Evolutionary conservation across 2,888 invertebrate genomes (phyloP), one percentile per base, ranked within the genome.

Genomic region (Psococerastis gibbosa): DNA sequence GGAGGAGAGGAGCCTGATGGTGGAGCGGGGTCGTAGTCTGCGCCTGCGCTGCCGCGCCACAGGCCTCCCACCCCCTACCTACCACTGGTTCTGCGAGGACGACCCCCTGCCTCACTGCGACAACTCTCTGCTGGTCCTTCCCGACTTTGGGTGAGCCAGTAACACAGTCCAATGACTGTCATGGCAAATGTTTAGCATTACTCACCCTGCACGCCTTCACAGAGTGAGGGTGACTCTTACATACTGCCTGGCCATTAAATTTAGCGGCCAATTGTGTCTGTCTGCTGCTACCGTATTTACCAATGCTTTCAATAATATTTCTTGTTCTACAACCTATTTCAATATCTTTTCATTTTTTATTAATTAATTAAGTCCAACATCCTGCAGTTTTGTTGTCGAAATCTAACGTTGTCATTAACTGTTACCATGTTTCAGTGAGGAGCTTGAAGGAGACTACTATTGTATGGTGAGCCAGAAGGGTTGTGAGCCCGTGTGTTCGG

Each of bases 81-180:
- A 53, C 45, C 47, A 48, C 18, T 54, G 54, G 54, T 52, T 35
- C 42, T 41, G 46, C 22, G 50, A 49, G 9, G 52, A 53, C 45
- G 44, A 38, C 17, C 35, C 45, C 17, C 43, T 54, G 8, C 32
- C 23, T 8, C 47, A 46, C 15, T 49, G 49, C 34, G 48, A 44
- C 11, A 43, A 34, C 9, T 43, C 47, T 27, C 23, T 45, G 11
- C 43, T 52, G 32, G 22, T 16, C 31, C 41, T 49, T 11, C 8
- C 35, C 13, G 44, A 47, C 31, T 51, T 52, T 42, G 45, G 43
- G 47, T 48, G 42, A 45, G 45, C n/a, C n/a, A n/a, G n/a, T n/a
- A n/a, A n/a, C n/a, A n/a, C n/a, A n/a, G n/a, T n/a, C n/a, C n/a
- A n/a, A n/a, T n/a, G n/a, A n/a, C n/a, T n/a, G n/a, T n/a, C n/a